Evolutionary conservation across 2,113 vertebrate species (phyloP).

Genomic region (Sigmodon hispidus): DNA sequence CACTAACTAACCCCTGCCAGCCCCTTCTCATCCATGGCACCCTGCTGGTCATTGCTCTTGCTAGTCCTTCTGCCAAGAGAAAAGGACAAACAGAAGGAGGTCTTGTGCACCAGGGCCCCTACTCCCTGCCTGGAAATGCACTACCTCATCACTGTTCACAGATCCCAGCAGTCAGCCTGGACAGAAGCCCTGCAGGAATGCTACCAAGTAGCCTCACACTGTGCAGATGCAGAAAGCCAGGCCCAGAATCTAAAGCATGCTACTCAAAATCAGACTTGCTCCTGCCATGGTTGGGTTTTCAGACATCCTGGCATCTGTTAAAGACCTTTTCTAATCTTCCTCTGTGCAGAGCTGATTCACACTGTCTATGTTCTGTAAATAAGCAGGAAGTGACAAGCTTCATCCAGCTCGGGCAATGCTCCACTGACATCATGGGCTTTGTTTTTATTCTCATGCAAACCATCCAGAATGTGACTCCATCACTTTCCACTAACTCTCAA

Average conservation of each 20-base stretch:
- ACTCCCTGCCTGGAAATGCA: rapidly evolving
- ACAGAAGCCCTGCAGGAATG: rapidly evolving
- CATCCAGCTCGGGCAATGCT: not conserved
- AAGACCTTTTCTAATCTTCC: too few relatives aligned
- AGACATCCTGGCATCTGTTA: not conserved
- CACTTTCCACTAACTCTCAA: not conserved
- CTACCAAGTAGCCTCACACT: rapidly evolving
- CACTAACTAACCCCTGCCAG: rapidly evolving
- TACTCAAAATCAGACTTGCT: not conserved
- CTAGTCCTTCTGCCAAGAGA: not conserved
- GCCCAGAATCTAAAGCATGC: not conserved
- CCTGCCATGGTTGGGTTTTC: not conserved
- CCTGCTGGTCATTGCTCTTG: not conserved
- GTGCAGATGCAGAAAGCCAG: not conserved
- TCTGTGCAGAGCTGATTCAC: not conserved
- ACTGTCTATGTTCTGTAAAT: not conserved
- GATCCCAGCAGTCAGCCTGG: rapidly evolving
- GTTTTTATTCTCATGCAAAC: not conserved
- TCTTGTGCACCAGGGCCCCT: rapidly evolving
- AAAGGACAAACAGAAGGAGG: too few relatives aligned
- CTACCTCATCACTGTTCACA: rapidly evolving
- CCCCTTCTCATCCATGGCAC: not conserved
- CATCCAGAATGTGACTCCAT: not conserved
- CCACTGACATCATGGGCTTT: not conserved
- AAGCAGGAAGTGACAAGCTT: not conserved